Conservation (phyloP, 2,888 invertebrate genomes). For the Lysandra bellargus region DNA sequence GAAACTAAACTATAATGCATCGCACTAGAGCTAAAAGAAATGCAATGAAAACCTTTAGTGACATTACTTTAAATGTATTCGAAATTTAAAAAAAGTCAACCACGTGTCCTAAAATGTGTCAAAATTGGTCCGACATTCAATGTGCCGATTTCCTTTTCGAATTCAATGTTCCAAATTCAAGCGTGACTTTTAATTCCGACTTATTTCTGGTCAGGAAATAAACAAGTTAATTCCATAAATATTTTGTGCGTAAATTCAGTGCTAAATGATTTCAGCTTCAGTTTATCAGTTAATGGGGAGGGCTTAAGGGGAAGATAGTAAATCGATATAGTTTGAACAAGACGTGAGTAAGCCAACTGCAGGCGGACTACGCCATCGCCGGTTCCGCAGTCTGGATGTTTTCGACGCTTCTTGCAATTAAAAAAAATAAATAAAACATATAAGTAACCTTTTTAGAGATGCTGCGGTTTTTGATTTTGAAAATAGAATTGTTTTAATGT, state of each 20-base stretch:
- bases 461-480: neutral
- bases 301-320: constrained; percentile 44
- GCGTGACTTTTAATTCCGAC: neutral
- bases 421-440: constrained; percentile 21
- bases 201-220: neutral
- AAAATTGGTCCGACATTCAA: neutral
- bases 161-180: constrained; percentile 15
- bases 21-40: neutral
- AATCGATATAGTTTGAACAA: constrained; percentile 73
- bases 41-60: neutral
- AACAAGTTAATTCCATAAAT: neutral
- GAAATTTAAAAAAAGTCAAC: neutral
- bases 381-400: constrained; percentile 63
- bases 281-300: constrained; percentile 19
- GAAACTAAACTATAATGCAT: neutral
- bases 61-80: neutral
- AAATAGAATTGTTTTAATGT: neutral
- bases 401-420: constrained; percentile 26
- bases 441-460: neutral
- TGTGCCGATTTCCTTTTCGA: neutral
- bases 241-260: neutral
- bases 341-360: constrained; percentile 69
- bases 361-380: constrained; percentile 73
- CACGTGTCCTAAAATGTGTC: constrained; percentile 15
- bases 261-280: neutral